phyloP scores from a whole-genome alignment of 2,113 vertebrate genomes.

The Scalopus aquaticus region DNA sequence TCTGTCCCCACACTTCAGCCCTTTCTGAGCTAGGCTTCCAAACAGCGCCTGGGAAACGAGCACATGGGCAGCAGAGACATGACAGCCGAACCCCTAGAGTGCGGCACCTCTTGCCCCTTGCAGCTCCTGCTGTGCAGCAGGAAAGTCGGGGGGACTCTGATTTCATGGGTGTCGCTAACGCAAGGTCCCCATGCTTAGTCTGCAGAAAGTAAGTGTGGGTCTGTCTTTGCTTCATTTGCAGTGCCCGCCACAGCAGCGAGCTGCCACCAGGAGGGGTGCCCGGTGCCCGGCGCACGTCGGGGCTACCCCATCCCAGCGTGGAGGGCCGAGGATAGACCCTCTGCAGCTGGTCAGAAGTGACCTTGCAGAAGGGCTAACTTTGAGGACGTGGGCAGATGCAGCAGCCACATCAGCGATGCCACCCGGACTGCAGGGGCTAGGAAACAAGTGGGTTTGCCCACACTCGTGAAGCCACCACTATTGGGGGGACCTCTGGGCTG shows the following conservation, averaged over 20 bases:
- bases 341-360: background rate
- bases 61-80: background rate
- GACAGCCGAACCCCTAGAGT: too few species aligned
- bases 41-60: constrained; percentile 39
- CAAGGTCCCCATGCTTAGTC: background rate
- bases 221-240: background rate
- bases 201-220: background rate
- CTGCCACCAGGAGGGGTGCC: background rate
- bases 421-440: background rate
- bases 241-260: background rate
- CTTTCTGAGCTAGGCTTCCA: background rate
- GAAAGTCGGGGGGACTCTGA: background rate
- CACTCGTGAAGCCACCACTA: background rate
- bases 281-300: too few species aligned
- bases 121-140: background rate
- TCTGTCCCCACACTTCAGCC: background rate
- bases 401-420: background rate
- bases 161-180: background rate
- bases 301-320: background rate
- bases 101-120: background rate
- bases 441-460: background rate
- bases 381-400: background rate
- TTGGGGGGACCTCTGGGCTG: fast-evolving
- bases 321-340: background rate
- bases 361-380: background rate